These are phyloP conservation scores for Punctoribates punctum DNA, from an alignment of 2,888 invertebrate genomes.

Conservation along the genomic window DNA sequence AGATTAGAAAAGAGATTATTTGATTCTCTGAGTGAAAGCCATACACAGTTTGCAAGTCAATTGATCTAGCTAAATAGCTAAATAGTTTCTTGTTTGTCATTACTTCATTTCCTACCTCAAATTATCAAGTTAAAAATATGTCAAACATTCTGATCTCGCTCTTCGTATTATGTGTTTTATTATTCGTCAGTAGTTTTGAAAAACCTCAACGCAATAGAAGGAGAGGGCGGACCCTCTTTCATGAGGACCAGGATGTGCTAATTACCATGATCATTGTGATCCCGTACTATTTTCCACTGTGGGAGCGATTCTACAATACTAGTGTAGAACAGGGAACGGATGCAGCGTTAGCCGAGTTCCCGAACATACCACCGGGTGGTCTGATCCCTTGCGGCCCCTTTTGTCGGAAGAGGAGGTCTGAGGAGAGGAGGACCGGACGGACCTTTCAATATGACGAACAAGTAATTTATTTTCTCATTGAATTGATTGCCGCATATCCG, in stretches of 20 bases:
- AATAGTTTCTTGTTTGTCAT: too few relatives aligned
- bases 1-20: too few relatives aligned
- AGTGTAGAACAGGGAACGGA: neutral
- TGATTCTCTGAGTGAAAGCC: too few relatives aligned
- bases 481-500: constrained; percentile 23
- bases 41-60: too few relatives aligned
- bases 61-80: too few relatives aligned
- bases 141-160: too few relatives aligned
- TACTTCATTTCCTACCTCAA: too few relatives aligned
- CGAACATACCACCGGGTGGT: neutral
- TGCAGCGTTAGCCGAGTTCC: constrained; percentile 25
- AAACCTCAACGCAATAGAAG: neutral
- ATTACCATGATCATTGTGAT: constrained; percentile 21
- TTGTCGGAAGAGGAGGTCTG: neutral
- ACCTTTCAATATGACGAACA: constrained; percentile 11
- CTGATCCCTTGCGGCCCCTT: neutral
- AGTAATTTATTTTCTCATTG: neutral
- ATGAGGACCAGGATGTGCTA: constrained; percentile 32
- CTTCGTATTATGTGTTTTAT: too few relatives aligned
- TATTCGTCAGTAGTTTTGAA: too few relatives aligned
- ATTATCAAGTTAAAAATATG: too few relatives aligned
- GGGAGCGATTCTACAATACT: constrained; percentile 29
- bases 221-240: constrained; percentile 3
- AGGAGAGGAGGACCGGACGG: neutral
- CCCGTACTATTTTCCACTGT: constrained; percentile 31